phyloP scores from a whole-genome alignment of 2,888 invertebrate genomes.

The Campoplex capitator region DNA sequence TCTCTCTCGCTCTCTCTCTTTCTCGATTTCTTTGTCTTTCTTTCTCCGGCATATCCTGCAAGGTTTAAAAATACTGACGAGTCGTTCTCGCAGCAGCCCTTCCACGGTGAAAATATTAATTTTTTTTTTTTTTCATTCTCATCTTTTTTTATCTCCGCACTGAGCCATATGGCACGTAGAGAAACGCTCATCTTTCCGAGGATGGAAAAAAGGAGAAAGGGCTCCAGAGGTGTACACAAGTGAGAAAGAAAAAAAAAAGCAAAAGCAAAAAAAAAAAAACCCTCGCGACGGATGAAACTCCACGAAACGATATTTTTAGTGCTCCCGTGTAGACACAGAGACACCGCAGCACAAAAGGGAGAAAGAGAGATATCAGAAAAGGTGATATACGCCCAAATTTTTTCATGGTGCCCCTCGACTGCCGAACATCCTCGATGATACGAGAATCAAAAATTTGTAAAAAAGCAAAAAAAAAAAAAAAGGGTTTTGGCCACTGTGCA shows the following conservation, averaged over 20 bases:
- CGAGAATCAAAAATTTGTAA: slow-evolving; percentile 44
- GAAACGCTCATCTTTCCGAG: slow-evolving; percentile 69
- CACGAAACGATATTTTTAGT: slow-evolving; percentile 68
- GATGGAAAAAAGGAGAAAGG: slow-evolving; percentile 57
- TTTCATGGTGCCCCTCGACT: slow-evolving; percentile 39
- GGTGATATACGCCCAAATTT: slow-evolving; percentile 57
- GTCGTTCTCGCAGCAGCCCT: slow-evolving; percentile 60
- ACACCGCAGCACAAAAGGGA: neutral
- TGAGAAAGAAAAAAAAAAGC: slow-evolving; percentile 52
- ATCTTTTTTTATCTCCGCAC: slow-evolving; percentile 63
- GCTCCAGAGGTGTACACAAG: slow-evolving; percentile 25
- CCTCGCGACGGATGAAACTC: slow-evolving; percentile 61
- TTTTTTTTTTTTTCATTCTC: slow-evolving; percentile 78
- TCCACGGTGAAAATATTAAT: slow-evolving; percentile 74
- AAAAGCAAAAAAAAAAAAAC: slow-evolving; percentile 38
- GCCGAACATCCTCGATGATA: slow-evolving; percentile 25
- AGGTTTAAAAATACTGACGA: slow-evolving; percentile 62
- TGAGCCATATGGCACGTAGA: slow-evolving; percentile 78
- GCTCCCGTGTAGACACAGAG: neutral
- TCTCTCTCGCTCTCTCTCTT: neutral
- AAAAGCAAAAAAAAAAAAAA: slow-evolving; percentile 27
- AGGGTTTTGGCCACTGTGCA: slow-evolving; percentile 55
- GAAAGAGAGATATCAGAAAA: slow-evolving; percentile 41
- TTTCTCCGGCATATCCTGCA: slow-evolving; percentile 34
- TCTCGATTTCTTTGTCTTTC: slow-evolving; percentile 14